Base-by-base conservation (phyloP, 1,140 invertebrate genomes). In the Nasonia giraulti region DNA sequence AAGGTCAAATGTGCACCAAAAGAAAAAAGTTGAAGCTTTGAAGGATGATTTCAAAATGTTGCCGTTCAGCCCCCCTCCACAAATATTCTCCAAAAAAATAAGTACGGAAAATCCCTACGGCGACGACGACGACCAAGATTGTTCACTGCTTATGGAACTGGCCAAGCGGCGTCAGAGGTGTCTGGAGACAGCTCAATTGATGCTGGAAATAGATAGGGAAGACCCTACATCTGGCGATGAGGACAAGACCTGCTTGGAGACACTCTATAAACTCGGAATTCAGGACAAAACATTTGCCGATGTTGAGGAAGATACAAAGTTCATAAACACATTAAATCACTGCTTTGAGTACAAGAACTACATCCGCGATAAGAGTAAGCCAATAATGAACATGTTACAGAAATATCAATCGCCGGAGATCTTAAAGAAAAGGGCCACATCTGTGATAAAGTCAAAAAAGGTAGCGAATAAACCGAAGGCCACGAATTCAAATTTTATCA, bases 131-230 rank as follows among this genome's bases (percentile, higher is more conserved):
- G 87, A 88, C 33, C 76, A 88, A 47, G 87, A 89, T 37, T 87
- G 78, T 37, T 87, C 87, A n/a, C 66, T 91, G 7, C 47, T 90
- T 2, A 69, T 88, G 66, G 90, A 90, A 71, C 83, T 90, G 20
- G 89, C 87, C 2, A 85, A 89, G 37, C 88, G 89, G 80, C 87
- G 90, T 37, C 89, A 89, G 14, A 86, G 88, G 17, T 91, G 90
- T 47, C 83, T 91, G 12, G 87, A 90, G 37, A 90, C 90, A 23
- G 89, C 87, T n/a, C 89, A 88, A 66, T 40, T 87, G 47, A 88
- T 91, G 69, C 83, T 87, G 80, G 88, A 90, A 82, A 90, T 90
- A 14, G 87, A 90, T 68, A 83, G 44, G 31, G 83, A 87, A 80
- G 86, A 87, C 76, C 86, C 40, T 3, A 85, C 69, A 17, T 31